A percentile compares a stretch with the other conserved stretches of the same genome.
Evolutionary conservation across 1,140 invertebrate species (phyloP).

Genomic region (Lepidurus arcticus): DNA sequence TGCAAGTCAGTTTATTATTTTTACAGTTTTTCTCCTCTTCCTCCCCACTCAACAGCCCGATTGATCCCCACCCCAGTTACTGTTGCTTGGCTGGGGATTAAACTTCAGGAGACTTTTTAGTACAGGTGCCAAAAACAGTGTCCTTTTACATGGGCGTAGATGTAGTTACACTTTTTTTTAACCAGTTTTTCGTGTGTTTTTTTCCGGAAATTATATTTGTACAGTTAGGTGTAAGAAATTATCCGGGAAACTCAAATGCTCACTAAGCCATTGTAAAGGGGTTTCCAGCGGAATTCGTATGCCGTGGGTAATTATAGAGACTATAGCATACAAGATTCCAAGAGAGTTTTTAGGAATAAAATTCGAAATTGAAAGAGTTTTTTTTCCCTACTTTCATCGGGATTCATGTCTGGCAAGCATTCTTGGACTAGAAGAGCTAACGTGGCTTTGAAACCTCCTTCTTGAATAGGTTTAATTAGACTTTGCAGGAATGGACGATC

Average conservation of each 20-base stretch:
- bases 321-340: constrained; percentile 44
- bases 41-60: neutral
- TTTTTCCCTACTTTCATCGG: constrained; percentile 44
- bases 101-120: neutral
- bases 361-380: constrained; percentile 26
- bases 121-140: neutral
- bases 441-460: constrained; percentile 66
- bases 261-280: constrained; percentile 94
- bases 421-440: constrained; percentile 64
- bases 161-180: neutral
- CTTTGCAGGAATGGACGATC: constrained; percentile 54
- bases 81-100: neutral
- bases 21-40: neutral
- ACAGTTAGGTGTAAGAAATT: constrained; percentile 84
- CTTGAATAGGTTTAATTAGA: constrained; percentile 66
- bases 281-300: constrained; percentile 78
- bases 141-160: too few species aligned
- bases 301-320: constrained; percentile 79
- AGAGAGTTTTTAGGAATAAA: constrained; percentile 32
- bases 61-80: too few species aligned
- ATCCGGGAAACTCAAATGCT: constrained; percentile 96
- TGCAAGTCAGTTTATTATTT: neutral
- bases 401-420: constrained; percentile 56
- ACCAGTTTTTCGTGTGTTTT: neutral
- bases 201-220: constrained; percentile 23